Evolutionary conservation across 1,140 invertebrate species (phyloP).

Genomic region (Octopus sinensis): DNA sequence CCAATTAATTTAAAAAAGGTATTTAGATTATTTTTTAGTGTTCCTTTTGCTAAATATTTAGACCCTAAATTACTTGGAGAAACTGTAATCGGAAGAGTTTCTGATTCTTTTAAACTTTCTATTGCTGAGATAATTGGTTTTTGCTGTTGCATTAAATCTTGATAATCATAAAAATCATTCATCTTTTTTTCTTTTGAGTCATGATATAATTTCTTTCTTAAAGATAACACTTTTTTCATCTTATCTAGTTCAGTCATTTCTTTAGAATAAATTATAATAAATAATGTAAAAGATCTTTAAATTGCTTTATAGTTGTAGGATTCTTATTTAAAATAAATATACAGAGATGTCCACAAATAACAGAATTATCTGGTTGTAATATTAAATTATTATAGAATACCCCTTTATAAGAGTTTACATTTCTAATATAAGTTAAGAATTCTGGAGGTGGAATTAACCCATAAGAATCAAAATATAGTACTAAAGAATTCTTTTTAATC

Average conservation of each 20-base stretch:
- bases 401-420: neutral
- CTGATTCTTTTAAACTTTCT: slow-evolving; percentile 1
- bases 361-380: neutral
- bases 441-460: neutral
- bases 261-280: neutral
- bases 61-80: neutral
- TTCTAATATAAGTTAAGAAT: neutral
- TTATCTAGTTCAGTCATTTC: neutral
- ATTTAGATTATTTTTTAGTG: slow-evolving; percentile 1
- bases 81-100: neutral
- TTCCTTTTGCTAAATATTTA: slow-evolving; percentile 1
- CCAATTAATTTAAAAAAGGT: neutral
- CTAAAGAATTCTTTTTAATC: neutral
- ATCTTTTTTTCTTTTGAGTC: neutral
- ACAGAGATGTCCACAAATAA: neutral
- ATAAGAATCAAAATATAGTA: neutral
- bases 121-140: neutral
- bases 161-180: neutral
- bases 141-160: slow-evolving; percentile 1
- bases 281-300: neutral
- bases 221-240: neutral
- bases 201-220: neutral
- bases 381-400: neutral
- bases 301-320: slow-evolving; percentile 1
- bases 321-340: slow-evolving; percentile 2